A percentile compares a stretch with the other conserved stretches of the same genome.
phyloP scores from a whole-genome alignment of 1,140 invertebrate genomes.

The Eurosta solidaginis region DNA sequence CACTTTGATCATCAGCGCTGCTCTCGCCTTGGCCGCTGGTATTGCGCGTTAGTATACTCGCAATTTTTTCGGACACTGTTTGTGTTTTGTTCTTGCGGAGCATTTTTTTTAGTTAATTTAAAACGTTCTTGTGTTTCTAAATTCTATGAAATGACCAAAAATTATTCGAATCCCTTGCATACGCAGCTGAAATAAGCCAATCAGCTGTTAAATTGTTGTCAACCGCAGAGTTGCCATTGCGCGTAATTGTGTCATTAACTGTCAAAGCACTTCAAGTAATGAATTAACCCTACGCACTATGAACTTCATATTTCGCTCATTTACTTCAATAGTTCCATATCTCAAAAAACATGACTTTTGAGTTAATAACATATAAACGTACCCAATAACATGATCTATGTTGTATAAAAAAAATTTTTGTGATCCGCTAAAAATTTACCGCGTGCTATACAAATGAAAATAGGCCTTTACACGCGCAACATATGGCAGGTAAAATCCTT shows the following conservation, averaged over 20 bases:
- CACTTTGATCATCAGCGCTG: constrained; percentile 40
- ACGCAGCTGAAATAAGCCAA: background rate
- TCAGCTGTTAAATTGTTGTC: background rate
- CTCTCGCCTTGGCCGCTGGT: background rate
- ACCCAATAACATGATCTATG: too few species aligned
- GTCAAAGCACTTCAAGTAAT: background rate
- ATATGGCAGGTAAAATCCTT: too few species aligned
- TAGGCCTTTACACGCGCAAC: too few species aligned
- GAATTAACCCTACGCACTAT: too few species aligned
- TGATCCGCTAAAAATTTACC: too few species aligned
- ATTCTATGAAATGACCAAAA: background rate
- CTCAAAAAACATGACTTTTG: too few species aligned
- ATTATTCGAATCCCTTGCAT: background rate
- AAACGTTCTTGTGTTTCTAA: background rate
- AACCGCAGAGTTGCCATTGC: background rate
- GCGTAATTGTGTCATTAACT: background rate
- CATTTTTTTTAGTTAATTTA: constrained; percentile 37
- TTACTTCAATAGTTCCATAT: too few species aligned
- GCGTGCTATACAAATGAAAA: too few species aligned
- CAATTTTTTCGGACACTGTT: constrained; percentile 51
- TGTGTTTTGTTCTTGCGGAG: constrained; percentile 43
- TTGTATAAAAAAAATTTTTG: too few species aligned
- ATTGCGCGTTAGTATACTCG: constrained; percentile 22
- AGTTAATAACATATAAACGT: too few species aligned
- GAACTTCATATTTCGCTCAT: too few species aligned